Base-by-base conservation (phyloP, 2,888 invertebrate species). In the Epinotia demarniana region DNA sequence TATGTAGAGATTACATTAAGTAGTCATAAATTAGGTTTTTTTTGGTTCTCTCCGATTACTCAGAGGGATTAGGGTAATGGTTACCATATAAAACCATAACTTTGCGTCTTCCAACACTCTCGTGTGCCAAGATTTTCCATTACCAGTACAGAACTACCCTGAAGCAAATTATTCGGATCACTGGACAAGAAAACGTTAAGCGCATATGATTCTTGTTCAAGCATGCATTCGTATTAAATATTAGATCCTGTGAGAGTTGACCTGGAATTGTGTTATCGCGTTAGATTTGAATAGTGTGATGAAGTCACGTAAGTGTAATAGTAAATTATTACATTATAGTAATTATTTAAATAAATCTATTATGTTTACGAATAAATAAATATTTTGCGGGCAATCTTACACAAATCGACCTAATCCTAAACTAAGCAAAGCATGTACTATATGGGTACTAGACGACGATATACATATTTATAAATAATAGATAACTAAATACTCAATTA, bases 171-270 rank as follows among this genome's bases (percentile, higher is more conserved):
- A 71, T 70, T 67, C 73, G 73, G 70, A 18, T 23, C 77, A 77
- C 49, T 73, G 77, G 58, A 55, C 70, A 74, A 73, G 77, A 77
- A 77, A 77, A 77, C 73, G 64, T 70, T 77, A 77, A 73, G 55
- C 70, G 66, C 74, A 77, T 77, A 70, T 74, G 77, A 77, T 67
- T 73, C 70, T 77, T 75, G 55, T 66, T 67, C 75, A 57, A 23
- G 61, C 43, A 72, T 75, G 75, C 75, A 72, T 61, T 72, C 49
- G n/a, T 72, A 61, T 70, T 68, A 55, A 19, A 33, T 55, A 18
- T 53, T 57, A 66, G 46, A 13, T n/a, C 13, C 19, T 49, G 27
- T 49, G n/a, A 33, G 49, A 23, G 33, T 39, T 16, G 13, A 13
- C 18, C 13, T 1, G 70, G 49, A 70, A 46, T 53, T 53, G n/a